Evolutionary conservation across 2,797 vertebrate species (phyloP).

Genomic region (Nannoperca obscura): DNA sequence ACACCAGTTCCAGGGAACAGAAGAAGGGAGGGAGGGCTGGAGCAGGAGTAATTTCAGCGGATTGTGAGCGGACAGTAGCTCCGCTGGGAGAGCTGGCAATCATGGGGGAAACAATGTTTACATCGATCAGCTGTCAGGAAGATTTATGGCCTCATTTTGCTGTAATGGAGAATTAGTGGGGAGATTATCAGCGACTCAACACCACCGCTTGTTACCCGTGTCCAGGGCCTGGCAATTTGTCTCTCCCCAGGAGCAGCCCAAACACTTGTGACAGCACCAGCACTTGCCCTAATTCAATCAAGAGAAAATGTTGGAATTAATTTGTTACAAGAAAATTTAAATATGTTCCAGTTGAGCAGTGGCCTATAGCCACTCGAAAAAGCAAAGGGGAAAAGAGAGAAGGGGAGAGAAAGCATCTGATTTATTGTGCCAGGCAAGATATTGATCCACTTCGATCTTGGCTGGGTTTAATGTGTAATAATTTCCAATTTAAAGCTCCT

Average conservation of each 20-base stretch:
- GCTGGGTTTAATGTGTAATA: conserved; percentile 99
- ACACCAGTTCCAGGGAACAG: conserved; percentile 60
- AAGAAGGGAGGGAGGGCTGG: conserved; percentile 82
- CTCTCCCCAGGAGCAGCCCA: conserved; percentile 96
- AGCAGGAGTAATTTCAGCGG: conserved; percentile 95
- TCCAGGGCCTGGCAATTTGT: conserved; percentile 99
- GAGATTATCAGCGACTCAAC: conserved; percentile 99
- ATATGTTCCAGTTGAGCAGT: conserved; percentile 93
- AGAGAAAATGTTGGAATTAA: conserved; percentile 99
- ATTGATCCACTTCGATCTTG: conserved; percentile 99
- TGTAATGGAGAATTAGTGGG: conserved; percentile 99
- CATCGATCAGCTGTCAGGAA: conserved; percentile 99
- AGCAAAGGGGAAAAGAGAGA: conserved; percentile 64
- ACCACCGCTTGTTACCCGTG: conserved; percentile 99
- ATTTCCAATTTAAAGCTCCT: conserved; percentile 99
- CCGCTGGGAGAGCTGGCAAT: conserved; percentile 99
- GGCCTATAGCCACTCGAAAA: conserved; percentile 91
- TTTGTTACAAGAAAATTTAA: conserved; percentile 99
- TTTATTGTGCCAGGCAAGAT: conserved; percentile 98
- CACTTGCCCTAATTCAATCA: conserved; percentile 99
- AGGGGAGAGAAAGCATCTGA: conserved; percentile 87
- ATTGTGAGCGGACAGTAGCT: conserved; percentile 99
- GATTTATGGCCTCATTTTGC: conserved; percentile 99
- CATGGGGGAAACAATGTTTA: conserved; percentile 99
- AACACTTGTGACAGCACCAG: conserved; percentile 99